Evolutionary conservation across 2,888 invertebrate genomes (phyloP).

Genomic region (Ryuthela nishihirai): DNA sequence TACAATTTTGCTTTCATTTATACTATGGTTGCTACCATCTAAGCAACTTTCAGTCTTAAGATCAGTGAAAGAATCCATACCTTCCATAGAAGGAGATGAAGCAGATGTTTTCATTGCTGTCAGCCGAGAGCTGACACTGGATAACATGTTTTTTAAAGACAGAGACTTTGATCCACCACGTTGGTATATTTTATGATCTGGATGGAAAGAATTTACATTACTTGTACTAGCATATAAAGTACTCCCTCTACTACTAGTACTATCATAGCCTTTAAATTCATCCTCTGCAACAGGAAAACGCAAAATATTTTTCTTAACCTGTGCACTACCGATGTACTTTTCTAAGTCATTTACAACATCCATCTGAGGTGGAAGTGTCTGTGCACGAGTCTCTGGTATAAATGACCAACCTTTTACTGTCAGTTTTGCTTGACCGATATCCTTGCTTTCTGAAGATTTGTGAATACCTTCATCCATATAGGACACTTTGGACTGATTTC

Average conservation of each 20-base stretch:
- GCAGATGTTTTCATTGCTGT: neutral
- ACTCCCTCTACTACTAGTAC: neutral
- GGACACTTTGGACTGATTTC: too few species aligned
- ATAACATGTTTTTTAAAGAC: neutral
- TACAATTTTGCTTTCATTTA: neutral
- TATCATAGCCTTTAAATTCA: conserved; percentile 1
- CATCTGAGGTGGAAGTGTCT: neutral
- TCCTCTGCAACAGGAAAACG: neutral
- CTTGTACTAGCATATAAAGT: neutral
- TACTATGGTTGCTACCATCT: neutral
- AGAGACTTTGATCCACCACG: neutral
- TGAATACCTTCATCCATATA: too few species aligned
- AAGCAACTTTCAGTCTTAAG: too few species aligned
- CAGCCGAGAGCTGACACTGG: neutral
- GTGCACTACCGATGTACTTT: neutral
- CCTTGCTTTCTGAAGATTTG: too few species aligned
- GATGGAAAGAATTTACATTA: neutral
- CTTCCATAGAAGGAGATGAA: neutral
- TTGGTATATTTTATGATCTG: neutral
- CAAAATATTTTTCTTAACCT: neutral
- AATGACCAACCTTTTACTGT: neutral
- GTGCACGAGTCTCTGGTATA: neutral
- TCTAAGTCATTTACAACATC: conserved; percentile 1
- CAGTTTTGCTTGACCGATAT: too few species aligned
- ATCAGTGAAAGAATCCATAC: too few species aligned